Percentiles rank a stretch among this genome's conserved stretches.
These are phyloP conservation scores for Noctua janthe DNA, from an alignment of 2,888 invertebrate species.

Conservation along the genomic window DNA sequence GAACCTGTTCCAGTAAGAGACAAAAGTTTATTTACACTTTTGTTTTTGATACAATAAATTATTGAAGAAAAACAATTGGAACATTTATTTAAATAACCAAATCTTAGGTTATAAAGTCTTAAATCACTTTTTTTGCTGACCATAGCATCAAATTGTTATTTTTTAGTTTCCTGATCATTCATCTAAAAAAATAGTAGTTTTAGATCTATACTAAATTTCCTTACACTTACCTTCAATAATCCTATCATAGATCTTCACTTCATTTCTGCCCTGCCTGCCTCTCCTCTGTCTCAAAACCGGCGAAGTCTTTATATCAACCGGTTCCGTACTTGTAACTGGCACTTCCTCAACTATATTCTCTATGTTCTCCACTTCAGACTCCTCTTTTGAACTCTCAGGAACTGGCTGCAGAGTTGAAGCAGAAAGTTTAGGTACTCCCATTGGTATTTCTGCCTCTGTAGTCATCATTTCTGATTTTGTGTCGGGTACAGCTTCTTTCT, in stretches of 20 bases:
- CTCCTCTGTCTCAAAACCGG: conserved; percentile 82
- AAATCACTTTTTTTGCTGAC: not conserved
- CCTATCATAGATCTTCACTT: conserved; percentile 89
- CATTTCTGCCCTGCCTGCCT: conserved; percentile 85
- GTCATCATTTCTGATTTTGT: conserved; percentile 50
- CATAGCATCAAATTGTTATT: not conserved
- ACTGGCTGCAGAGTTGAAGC: conserved; percentile 69
- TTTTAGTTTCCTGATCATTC: not conserved
- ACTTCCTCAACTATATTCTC: conserved; percentile 72
- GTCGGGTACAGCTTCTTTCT: conserved; percentile 26
- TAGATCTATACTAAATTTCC: not conserved
- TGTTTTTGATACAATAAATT: not conserved
- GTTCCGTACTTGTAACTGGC: conserved; percentile 71
- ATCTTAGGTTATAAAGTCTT: not conserved
- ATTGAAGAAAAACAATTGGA: not conserved
- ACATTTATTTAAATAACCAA: not conserved
- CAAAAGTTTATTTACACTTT: not conserved
- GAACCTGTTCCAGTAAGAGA: not conserved
- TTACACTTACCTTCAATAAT: conserved; percentile 84
- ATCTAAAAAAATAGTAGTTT: not conserved
- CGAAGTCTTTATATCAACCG: conserved; percentile 86
- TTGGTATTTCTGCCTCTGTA: conserved; percentile 72
- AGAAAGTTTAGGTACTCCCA: conserved; percentile 67
- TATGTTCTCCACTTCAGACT: conserved; percentile 53
- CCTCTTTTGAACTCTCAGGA: conserved; percentile 63